These are phyloP conservation scores for Chelonoidis abingdonii DNA, from an alignment of 2,113 vertebrate genomes.

Conservation along the genomic window DNA sequence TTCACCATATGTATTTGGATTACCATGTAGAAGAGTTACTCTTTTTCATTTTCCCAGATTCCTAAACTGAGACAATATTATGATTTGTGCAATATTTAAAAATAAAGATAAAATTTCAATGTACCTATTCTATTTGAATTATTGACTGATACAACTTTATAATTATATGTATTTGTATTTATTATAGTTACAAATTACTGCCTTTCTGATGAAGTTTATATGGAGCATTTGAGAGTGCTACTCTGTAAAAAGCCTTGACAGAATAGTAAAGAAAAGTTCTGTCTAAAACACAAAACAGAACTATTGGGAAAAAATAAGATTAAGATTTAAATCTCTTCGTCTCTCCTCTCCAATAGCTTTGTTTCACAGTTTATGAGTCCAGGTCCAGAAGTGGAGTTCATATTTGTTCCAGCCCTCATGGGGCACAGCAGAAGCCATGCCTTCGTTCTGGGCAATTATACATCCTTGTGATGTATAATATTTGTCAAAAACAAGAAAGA, in stretches of 20 bases:
- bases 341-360: neutral
- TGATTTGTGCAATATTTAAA: conserved; percentile 54
- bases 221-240: neutral
- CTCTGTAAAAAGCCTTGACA: neutral
- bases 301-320: neutral
- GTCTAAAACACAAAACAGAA: neutral
- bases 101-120: neutral
- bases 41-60: conserved; percentile 29
- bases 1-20: neutral
- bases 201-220: neutral
- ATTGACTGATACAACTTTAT: conserved; percentile 32
- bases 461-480: neutral
- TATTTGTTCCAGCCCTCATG: neutral
- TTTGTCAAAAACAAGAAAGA: conserved; percentile 29
- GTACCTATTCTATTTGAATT: conserved; percentile 27
- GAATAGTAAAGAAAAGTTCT: neutral
- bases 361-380: neutral
- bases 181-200: neutral
- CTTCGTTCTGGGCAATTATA: conserved; percentile 6
- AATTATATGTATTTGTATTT: conserved; percentile 9
- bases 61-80: neutral
- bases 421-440: neutral
- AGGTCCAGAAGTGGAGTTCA: conserved; percentile 11
- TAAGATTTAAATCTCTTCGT: neutral
- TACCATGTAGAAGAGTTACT: conserved; percentile 17